Conservation (phyloP, 2,797 vertebrate genomes). For the Limnodromus scolopaceus region DNA sequence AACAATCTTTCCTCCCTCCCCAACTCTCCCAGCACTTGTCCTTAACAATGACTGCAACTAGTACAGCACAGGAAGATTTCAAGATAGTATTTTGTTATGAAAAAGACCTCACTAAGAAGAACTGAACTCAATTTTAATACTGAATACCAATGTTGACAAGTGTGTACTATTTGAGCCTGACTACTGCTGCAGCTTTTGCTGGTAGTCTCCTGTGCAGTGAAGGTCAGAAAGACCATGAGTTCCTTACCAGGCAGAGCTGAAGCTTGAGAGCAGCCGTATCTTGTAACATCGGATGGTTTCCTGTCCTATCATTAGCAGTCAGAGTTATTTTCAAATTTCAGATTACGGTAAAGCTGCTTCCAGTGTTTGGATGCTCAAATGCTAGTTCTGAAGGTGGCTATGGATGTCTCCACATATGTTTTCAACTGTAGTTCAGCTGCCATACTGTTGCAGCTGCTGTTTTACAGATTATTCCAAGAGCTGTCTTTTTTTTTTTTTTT, state of each 20-base stretch:
- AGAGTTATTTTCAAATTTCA: background rate
- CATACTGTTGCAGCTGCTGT: background rate
- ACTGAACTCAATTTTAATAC: background rate
- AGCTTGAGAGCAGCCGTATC: background rate
- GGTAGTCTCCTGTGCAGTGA: background rate
- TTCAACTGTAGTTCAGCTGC: background rate
- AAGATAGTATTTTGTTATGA: background rate
- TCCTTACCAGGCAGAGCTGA: background rate
- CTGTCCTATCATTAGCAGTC: background rate
- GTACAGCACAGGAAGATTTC: background rate
- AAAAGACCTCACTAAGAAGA: background rate
- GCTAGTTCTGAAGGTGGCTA: background rate
- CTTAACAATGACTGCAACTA: background rate
- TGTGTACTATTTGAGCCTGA: background rate
- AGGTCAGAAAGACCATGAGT: background rate
- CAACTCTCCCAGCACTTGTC: rapidly evolving
- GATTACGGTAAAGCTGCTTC: background rate
- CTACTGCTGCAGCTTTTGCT: background rate
- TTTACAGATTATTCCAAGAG: background rate
- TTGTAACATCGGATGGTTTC: background rate
- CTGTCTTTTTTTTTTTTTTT: background rate
- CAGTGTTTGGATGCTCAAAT: background rate
- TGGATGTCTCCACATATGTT: background rate
- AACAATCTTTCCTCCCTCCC: background rate
- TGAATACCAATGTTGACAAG: background rate